Conservation (phyloP, 1,140 invertebrate genomes). For the Drosophila dunni region DNA sequence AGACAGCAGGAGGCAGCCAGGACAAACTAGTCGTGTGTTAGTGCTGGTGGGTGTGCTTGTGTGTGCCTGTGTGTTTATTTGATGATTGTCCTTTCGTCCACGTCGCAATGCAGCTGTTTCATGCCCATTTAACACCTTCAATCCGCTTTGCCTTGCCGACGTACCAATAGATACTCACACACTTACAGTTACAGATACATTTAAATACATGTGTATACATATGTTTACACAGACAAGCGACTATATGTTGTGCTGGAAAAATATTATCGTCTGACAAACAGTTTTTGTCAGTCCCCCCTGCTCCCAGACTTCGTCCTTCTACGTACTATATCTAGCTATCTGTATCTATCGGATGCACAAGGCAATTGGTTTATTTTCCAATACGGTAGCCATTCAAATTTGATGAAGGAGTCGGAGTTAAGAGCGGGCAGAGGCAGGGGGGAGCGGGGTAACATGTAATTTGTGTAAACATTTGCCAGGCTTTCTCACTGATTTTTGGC, state of each 20-base stretch:
- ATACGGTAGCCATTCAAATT: slow-evolving; percentile 80
- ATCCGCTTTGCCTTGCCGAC: slow-evolving; percentile 60
- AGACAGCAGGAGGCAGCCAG: background rate
- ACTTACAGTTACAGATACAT: slow-evolving; percentile 23
- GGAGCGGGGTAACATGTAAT: slow-evolving; percentile 59
- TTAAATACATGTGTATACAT: slow-evolving; percentile 25
- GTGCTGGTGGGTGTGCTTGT: slow-evolving; percentile 22
- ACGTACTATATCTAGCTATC: slow-evolving; percentile 42
- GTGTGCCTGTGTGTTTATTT: slow-evolving; percentile 66
- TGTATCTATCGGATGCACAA: slow-evolving; percentile 72
- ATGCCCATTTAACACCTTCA: slow-evolving; percentile 82
- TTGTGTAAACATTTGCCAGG: slow-evolving; percentile 80
- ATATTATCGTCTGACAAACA: slow-evolving; percentile 72
- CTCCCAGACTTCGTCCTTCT: slow-evolving; percentile 44
- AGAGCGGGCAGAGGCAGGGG: background rate
- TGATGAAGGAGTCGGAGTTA: slow-evolving; percentile 28
- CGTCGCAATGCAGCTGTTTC: slow-evolving; percentile 80
- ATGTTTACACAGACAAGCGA: slow-evolving; percentile 6
- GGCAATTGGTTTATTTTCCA: slow-evolving; percentile 82
- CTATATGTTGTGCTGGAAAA: slow-evolving; percentile 49
- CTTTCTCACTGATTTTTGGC: slow-evolving; percentile 76
- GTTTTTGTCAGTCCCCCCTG: slow-evolving; percentile 62
- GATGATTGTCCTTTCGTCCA: slow-evolving; percentile 71
- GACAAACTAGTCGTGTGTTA: background rate
- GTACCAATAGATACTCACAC: slow-evolving; percentile 27